phyloP scores from a whole-genome alignment of 2,888 invertebrate genomes.

The Anaspis maculata region DNA sequence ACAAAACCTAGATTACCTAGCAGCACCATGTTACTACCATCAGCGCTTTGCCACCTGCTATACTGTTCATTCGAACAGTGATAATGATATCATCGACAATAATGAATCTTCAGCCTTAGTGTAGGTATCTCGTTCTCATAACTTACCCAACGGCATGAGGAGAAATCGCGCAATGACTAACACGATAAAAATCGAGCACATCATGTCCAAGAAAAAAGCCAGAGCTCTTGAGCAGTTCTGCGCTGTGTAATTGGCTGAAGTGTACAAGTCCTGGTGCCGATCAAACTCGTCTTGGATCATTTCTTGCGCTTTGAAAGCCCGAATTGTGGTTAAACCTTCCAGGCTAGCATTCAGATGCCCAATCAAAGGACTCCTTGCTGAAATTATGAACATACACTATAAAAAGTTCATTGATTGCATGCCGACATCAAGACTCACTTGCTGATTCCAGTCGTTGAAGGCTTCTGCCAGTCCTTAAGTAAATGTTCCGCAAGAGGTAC shows the following conservation, averaged over 20 bases:
- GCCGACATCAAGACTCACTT: no score
- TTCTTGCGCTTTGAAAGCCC: slow-evolving; percentile 31
- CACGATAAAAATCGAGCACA: slow-evolving; percentile 20
- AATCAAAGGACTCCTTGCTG: slow-evolving; percentile 37
- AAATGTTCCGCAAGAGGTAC: slow-evolving; percentile 17
- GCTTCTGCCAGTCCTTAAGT: slow-evolving; percentile 22
- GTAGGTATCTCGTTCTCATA: no score
- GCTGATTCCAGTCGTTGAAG: slow-evolving; percentile 22
- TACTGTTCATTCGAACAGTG: no score
- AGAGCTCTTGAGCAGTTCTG: slow-evolving; percentile 27
- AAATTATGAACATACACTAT: no score
- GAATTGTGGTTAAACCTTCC: slow-evolving; percentile 35
- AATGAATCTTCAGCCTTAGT: no score
- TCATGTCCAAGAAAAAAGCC: slow-evolving; percentile 30
- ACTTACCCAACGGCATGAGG: slow-evolving; percentile 6
- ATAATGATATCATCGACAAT: no score
- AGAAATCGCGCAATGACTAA: slow-evolving; percentile 8
- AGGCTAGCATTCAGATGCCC: slow-evolving; percentile 37
- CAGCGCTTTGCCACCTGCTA: no score
- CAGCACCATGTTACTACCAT: no score
- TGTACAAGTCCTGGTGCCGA: slow-evolving; percentile 33
- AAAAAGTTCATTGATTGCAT: no score
- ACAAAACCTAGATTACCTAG: no score
- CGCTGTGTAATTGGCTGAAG: slow-evolving; percentile 33
- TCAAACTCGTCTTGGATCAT: slow-evolving; percentile 34